phyloP scores from a whole-genome alignment of 2,113 vertebrate species.

The Craseonycteris thonglongyai region DNA sequence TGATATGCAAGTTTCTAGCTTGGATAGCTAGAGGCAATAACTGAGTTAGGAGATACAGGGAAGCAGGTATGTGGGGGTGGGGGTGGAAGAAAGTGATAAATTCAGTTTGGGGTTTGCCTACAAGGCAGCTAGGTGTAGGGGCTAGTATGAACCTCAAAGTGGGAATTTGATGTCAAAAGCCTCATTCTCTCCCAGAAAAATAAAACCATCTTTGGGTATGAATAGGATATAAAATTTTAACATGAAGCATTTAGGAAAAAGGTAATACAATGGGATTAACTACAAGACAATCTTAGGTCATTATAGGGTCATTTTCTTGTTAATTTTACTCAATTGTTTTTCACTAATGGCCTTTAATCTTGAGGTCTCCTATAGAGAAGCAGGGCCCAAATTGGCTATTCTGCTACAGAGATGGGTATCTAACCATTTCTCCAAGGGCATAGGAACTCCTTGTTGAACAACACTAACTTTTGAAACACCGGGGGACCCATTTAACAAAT shows the following conservation, averaged over 20 bases:
- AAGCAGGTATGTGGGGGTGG: background rate
- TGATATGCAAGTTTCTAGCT: background rate
- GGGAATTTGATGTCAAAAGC: background rate
- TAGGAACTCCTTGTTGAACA: background rate
- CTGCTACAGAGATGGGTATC: background rate
- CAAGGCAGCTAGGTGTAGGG: background rate
- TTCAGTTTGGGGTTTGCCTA: background rate
- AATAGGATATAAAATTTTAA: background rate
- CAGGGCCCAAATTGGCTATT: background rate
- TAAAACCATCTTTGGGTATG: background rate
- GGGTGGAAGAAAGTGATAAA: background rate
- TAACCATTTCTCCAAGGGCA: background rate
- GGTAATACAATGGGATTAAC: background rate
- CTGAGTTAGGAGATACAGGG: background rate
- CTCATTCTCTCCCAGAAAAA: background rate
- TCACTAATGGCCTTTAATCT: background rate
- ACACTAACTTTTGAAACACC: background rate
- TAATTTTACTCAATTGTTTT: background rate
- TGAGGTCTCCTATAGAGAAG: background rate
- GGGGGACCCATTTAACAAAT: background rate
- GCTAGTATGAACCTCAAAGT: background rate
- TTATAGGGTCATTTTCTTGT: background rate
- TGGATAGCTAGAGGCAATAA: background rate
- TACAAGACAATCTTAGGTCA: background rate
- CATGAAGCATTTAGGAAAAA: conserved; percentile 10